Base-by-base conservation (phyloP, 2,113 vertebrate genomes). In the Oreochromis niloticus region DNA sequence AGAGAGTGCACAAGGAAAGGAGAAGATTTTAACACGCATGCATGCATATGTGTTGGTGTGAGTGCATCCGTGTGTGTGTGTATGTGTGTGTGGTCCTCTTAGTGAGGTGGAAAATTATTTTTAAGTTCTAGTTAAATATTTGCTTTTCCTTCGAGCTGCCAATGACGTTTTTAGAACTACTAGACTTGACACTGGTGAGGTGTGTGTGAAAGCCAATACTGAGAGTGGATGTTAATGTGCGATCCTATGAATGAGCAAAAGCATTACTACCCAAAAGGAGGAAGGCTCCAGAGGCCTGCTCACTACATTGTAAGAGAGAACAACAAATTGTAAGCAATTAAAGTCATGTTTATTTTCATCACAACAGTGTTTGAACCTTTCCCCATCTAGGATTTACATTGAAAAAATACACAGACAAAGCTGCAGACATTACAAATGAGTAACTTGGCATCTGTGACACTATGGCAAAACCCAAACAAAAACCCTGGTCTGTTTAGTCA, bases 371-470 rank as follows among this genome's bases (percentile, higher is more conserved):
- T 89, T 92, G 27, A 93, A 92, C 81, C 83, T 87, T 82, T 85
- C 85, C 78, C 83, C 82, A 80, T 93, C 88, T 80, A 57, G 81
- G 85, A 92, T 92, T 95, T 90, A 94, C 91, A 91, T 93, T 91
- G 82, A 87, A 85, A 90, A 95, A 95, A 95, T 93, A 95, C 93
- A 93, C 90, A 95, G 91, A 91, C 89, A 88, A 87, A 90, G 89
- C 91, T 94, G 86, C 92, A 96, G 96, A 95, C 96, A 95, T 96
- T 90, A 96, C 96, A 96, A 95, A 95, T 93, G 93, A 95, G 93
- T 92, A 88, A 94, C 81, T 90, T 93, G 92, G 92, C 85, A 92
- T 94, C 81, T 2, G 43, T 90, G 85, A 87, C 59, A 87, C 84
- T 30, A 85, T 84, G 89, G 85, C 81, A 92, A 92, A 94, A 93